Conservation (phyloP, 2,113 vertebrate species). For the Rynchops niger region DNA sequence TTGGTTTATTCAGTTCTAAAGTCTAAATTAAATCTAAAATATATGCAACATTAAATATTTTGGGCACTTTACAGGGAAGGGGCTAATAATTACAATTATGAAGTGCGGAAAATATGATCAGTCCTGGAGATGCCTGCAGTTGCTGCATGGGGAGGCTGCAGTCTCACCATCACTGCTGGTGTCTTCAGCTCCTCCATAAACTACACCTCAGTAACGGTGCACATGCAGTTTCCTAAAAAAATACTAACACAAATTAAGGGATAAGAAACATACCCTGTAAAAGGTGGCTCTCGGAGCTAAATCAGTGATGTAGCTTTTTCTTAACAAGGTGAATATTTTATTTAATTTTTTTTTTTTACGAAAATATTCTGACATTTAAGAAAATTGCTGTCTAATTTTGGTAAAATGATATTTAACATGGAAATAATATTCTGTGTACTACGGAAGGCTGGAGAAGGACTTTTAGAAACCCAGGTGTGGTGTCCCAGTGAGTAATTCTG, state of each 20-base stretch:
- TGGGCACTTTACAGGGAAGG: background rate
- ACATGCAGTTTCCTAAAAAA: background rate
- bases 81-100: background rate
- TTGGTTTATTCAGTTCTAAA: background rate
- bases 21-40: background rate
- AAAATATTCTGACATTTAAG: background rate
- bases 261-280: background rate
- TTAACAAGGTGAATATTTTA: background rate
- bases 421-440: background rate
- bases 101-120: background rate
- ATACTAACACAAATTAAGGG: background rate
- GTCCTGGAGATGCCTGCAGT: background rate
- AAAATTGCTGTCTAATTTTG: background rate
- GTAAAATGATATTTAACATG: background rate
- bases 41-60: background rate
- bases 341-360: background rate
- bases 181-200: background rate
- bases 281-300: background rate
- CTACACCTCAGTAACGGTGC: background rate
- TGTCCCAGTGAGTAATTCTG: background rate
- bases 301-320: background rate
- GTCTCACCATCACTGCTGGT: background rate
- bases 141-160: background rate
- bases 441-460: background rate
- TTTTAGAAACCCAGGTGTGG: background rate